Base-by-base conservation (phyloP, 2,113 vertebrate species). In the Eulacestoma nigropectus region DNA sequence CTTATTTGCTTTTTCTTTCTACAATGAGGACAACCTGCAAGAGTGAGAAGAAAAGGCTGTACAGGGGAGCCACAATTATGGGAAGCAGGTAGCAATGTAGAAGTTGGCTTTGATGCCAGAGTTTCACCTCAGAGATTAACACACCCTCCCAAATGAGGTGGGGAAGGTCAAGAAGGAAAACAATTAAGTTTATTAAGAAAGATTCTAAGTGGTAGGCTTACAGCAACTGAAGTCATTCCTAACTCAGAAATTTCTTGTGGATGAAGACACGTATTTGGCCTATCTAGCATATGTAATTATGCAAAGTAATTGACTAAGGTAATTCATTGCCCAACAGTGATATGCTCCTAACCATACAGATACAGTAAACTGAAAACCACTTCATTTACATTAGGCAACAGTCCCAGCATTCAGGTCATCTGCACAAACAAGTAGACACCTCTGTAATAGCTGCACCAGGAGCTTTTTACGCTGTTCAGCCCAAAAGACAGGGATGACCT, bases 81-180 rank as follows among this genome's bases (percentile, higher is more conserved):
- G n/a, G 64, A 69, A 81, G 49, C 13, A 53, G 42, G 42, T n/a
- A 84, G 55, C 55, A 65, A 46, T 3, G 18, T 0, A 0, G 39
- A 76, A 41, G 37, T 57, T 85, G 42, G 27, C 53, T 83, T 76
- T 73, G 87, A 37, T 41, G 49, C 17, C 29, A 62, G 67, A 56
- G 84, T 49, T 72, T 76, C 83, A 64, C 37, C 55, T 56, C 52
- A 33, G 57, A 70, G 15, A 41, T 46, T 72, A 72, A 62, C 44
- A 26, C 1, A 1, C n/a, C 41, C 47, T 76, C 59, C 53, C 65
- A 80, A 49, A 69, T 9, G 42, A 85, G 33, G 44, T 3, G 1
- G 27, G 29, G 62, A 60, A 80, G 44, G 59, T 39, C 53, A 73
- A 57, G 53, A 83, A 59, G 53, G 39, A 88, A 73, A 76, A 52